Conservation (phyloP, 2,113 vertebrate genomes). For the Tragelaphus strepsiceros region DNA sequence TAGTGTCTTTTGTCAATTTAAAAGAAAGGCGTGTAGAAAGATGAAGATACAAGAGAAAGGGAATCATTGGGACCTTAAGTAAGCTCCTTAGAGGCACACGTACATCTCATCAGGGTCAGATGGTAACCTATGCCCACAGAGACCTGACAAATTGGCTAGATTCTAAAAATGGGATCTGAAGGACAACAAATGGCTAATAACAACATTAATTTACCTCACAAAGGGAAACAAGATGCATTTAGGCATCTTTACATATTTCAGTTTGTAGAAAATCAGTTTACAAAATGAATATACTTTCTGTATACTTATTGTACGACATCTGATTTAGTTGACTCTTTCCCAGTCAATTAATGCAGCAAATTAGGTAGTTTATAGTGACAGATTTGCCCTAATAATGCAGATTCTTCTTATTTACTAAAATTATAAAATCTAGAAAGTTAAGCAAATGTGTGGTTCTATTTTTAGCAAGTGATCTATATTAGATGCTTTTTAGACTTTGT, state of each 20-base stretch:
- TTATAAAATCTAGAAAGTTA: conserved; percentile 7
- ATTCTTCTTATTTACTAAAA: background rate
- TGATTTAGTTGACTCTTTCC: background rate
- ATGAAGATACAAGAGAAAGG: background rate
- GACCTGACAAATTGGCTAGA: background rate
- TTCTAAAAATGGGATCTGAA: background rate
- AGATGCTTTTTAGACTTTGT: background rate
- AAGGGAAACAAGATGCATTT: background rate
- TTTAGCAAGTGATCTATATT: conserved; percentile 1
- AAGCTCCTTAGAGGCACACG: background rate
- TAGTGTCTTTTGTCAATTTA: background rate
- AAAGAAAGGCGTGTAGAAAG: background rate
- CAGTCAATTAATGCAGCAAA: background rate
- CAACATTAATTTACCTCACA: background rate
- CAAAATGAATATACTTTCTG: background rate
- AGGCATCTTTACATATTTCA: background rate
- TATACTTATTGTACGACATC: background rate
- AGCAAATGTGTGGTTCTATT: background rate
- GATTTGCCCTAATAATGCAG: background rate
- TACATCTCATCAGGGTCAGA: background rate
- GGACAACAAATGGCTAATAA: background rate
- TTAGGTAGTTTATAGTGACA: background rate
- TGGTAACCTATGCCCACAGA: background rate
- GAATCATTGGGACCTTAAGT: background rate
- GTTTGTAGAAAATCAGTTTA: background rate